Percentiles rank a stretch among this genome's conserved stretches.
These are phyloP conservation scores for Falcunculus frontatus DNA, from an alignment of 2,113 vertebrate genomes.

Conservation along the genomic window DNA sequence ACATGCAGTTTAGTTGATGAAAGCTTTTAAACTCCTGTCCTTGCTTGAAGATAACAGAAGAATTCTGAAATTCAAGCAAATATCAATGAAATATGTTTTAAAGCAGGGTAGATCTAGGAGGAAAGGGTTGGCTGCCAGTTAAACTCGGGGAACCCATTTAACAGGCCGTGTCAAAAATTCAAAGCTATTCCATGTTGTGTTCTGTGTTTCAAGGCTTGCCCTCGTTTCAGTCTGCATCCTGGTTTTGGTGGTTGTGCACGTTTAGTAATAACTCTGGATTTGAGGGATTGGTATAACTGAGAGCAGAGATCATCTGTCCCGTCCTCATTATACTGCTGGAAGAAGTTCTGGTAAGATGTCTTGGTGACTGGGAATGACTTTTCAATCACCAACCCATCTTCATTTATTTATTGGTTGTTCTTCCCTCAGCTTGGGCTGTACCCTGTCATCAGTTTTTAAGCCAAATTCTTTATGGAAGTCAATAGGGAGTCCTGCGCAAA, in stretches of 20 bases:
- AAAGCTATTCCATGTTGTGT: neutral
- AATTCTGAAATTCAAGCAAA: neutral
- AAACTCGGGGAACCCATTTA: neutral
- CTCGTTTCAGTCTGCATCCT: neutral
- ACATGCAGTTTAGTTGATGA: neutral
- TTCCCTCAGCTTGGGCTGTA: neutral
- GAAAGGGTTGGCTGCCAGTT: neutral
- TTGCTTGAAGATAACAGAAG: neutral
- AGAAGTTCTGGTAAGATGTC: neutral
- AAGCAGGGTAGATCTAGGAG: neutral
- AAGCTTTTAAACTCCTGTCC: neutral
- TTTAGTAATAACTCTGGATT: neutral
- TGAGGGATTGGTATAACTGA: neutral
- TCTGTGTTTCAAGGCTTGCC: neutral
- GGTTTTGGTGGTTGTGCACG: neutral
- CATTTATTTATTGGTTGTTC: conserved; percentile 49
- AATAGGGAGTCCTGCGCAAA: conserved; percentile 50
- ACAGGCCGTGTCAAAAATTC: neutral
- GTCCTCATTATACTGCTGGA: neutral
- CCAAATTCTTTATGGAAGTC: conserved; percentile 39
- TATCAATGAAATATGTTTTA: neutral
- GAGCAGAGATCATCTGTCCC: neutral
- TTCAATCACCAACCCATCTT: neutral
- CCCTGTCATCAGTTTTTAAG: conserved; percentile 33
- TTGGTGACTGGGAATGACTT: conserved; percentile 3